Conservation (phyloP, 1,140 invertebrate genomes). For the Apis cerana region DNA sequence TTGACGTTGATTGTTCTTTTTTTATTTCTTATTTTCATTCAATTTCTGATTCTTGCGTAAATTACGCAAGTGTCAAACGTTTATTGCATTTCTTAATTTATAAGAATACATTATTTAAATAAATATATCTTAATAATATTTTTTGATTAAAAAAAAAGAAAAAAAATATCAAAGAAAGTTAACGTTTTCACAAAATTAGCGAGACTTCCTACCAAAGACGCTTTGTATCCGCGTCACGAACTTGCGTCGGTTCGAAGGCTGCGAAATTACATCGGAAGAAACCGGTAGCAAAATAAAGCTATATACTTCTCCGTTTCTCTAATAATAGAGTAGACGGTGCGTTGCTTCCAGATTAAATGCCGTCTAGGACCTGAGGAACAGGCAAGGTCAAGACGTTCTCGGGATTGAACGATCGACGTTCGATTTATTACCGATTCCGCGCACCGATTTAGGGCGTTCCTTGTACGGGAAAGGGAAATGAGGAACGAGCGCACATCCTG, state of each 20-base stretch:
- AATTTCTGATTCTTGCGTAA: no score
- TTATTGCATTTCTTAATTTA: constrained; percentile 3
- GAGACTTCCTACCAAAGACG: no score
- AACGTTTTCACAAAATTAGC: neutral
- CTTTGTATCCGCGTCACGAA: neutral
- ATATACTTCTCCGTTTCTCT: constrained; percentile 46
- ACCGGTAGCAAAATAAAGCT: constrained; percentile 52
- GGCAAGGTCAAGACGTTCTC: constrained; percentile 64
- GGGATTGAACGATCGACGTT: constrained; percentile 56
- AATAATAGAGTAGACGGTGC: constrained; percentile 62
- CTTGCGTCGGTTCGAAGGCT: neutral
- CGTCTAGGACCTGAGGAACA: constrained; percentile 55
- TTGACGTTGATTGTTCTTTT: neutral
- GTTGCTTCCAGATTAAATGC: constrained; percentile 68
- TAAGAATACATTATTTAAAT: no score
- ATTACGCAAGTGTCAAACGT: neutral
- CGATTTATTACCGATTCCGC: constrained; percentile 54
- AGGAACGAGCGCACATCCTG: constrained; percentile 35
- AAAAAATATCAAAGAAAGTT: neutral
- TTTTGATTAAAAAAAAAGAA: neutral
- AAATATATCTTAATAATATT: no score
- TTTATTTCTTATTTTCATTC: neutral
- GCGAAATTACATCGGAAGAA: constrained; percentile 43
- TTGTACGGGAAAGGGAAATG: constrained; percentile 62
- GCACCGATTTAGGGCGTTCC: constrained; percentile 60